Evolutionary conservation across 2,888 invertebrate species (phyloP), one percentile per base, ranked within the genome.

Genomic region (Ophraella communa): DNA sequence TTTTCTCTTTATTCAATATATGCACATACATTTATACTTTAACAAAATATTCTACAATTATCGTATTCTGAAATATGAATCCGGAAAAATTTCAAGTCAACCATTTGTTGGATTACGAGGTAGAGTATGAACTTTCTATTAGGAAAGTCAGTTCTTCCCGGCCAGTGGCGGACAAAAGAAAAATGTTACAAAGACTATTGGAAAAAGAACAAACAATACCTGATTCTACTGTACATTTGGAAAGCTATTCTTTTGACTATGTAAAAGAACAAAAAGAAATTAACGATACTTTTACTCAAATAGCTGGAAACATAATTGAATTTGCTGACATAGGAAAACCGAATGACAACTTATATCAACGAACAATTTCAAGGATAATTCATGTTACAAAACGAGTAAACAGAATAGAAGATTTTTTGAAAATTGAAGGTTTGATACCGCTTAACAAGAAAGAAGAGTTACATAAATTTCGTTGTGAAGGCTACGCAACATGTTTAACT

Each of bases 181-280:
- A 64, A 59, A 58, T 58, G 8, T 17, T 64, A 10, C 23, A 24
- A 24, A 57, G 53, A 39, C 44, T 64, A n/a, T 47, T 58, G 45
- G 33, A 18, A 21, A 64, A 64, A 52, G 58, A 58, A 53, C 58
- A 35, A 53, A 17, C 35, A 20, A 14, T 18, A 10, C 51, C 51
- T 1, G 18, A 56, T 23, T 45, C 45, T 2, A 45, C 27, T 17
- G 27, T 56, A 18, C 45, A 55, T 24, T 23, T 56, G 14, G 27
- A 45, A 4, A 18, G 11, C 10, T 33, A 33, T 33, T 10, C 8
- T 3, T 33, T 33, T 33, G 33, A 33, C 11, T 33, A 11, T 33
- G 11, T 1, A 33, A 11, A 10, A 1, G 33, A 33, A 33, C 33
- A 33, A 11, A 11, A 33, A 1, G 1, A 1, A 11, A 33, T 33